Evolutionary conservation across 1,140 invertebrate genomes (phyloP).

Genomic region (Maniola jurtina): DNA sequence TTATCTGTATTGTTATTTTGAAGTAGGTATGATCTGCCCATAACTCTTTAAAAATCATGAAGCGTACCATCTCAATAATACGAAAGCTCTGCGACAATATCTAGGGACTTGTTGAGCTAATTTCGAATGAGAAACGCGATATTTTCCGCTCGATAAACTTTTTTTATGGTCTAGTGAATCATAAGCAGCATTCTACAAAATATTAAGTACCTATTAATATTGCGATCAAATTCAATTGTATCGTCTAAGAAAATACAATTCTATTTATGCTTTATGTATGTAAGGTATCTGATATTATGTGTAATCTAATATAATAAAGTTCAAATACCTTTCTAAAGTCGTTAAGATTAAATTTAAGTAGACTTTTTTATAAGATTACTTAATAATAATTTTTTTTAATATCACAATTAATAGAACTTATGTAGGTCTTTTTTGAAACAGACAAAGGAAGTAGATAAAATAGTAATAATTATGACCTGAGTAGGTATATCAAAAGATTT

Average conservation of each 20-base stretch:
- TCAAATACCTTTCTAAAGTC: no score
- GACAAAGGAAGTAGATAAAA: no score
- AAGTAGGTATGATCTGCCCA: constrained; percentile 1
- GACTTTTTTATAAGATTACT: not conserved
- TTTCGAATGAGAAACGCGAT: constrained; percentile 28
- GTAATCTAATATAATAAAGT: no score
- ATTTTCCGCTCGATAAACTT: constrained; percentile 35
- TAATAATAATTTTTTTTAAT: no score
- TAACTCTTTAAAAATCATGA: constrained; percentile 31
- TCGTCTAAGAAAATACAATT: no score
- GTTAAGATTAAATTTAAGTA: no score
- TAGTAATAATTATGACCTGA: no score
- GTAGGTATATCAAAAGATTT: no score
- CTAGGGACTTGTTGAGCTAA: constrained; percentile 30
- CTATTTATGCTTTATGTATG: no score
- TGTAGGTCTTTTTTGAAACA: no score
- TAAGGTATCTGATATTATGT: no score
- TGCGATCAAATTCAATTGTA: not conserved
- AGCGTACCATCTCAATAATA: constrained; percentile 22
- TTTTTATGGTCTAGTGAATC: constrained; percentile 9
- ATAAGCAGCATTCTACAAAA: not conserved
- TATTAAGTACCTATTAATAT: not conserved
- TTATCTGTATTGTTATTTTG: not conserved
- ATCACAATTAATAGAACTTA: no score
- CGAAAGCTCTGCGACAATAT: constrained; percentile 21